Evolutionary conservation across 2,113 vertebrate genomes (phyloP).

Genomic region (Pristiophorus japonicus): DNA sequence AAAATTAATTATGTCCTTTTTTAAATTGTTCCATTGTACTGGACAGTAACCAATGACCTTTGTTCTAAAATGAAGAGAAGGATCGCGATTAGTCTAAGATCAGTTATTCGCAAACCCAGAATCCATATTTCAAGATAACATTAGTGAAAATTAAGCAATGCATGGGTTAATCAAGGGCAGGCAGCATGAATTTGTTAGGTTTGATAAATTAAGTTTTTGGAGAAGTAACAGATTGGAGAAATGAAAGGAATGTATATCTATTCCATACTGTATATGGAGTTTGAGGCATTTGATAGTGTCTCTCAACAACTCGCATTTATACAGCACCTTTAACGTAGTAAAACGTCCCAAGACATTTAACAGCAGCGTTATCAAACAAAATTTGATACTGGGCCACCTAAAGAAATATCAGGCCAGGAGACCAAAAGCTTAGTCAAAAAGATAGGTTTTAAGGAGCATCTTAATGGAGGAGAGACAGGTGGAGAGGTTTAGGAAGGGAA

Average conservation of each 20-base stretch:
- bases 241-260: background rate
- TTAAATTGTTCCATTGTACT: background rate
- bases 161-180: background rate
- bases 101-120: background rate
- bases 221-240: no score
- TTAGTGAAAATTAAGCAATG: background rate
- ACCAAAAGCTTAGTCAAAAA: background rate
- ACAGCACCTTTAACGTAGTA: no score
- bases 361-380: no score
- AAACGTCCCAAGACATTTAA: no score
- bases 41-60: background rate
- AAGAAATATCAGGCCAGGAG: no score
- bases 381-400: no score
- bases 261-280: background rate
- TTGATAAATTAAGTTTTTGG: background rate
- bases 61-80: background rate
- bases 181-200: background rate
- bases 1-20: background rate
- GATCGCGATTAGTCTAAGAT: background rate
- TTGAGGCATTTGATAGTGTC: background rate
- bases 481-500: no score
- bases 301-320: background rate
- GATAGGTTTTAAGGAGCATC: background rate
- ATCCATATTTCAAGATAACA: background rate
- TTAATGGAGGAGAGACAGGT: background rate